These are phyloP conservation scores for Ditylenchus dipsaci DNA, from an alignment of 1,140 invertebrate genomes.

Conservation along the genomic window DNA sequence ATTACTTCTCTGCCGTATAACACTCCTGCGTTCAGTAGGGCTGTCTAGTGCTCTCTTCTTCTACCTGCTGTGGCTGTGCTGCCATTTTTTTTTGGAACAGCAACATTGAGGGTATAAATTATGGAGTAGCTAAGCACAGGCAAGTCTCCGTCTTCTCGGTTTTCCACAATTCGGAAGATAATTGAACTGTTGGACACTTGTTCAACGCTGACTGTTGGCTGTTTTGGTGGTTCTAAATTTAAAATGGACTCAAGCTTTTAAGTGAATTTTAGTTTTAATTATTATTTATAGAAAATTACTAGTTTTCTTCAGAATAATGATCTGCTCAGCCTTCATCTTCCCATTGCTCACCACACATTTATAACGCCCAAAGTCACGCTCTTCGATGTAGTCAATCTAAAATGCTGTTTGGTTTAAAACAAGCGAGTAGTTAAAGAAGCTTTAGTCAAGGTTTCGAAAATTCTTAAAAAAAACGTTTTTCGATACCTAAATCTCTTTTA, in stretches of 20 bases:
- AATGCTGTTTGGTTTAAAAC: neutral
- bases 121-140: constrained; percentile 31
- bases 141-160: constrained; percentile 18
- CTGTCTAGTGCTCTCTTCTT: neutral
- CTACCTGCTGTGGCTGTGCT: neutral
- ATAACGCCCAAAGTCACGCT: constrained; percentile 35
- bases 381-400: constrained; percentile 26
- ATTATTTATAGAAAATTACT: no score
- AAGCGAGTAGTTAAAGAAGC: no score
- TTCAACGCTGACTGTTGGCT: constrained; percentile 10
- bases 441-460: no score
- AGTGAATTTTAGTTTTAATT: no score
- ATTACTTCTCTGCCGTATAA: neutral
- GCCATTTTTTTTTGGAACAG: neutral
- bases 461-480: no score
- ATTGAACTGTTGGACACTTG: constrained; percentile 27
- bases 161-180: constrained; percentile 19
- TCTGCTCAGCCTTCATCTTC: constrained; percentile 25
- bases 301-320: constrained; percentile 15
- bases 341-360: constrained; percentile 29
- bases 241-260: no score
- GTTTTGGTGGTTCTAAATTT: constrained; percentile 25
- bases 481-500: no score
- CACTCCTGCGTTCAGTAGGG: neutral
- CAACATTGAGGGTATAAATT: constrained; percentile 8